phyloP scores from a whole-genome alignment of 2,113 vertebrate species.

The Myodes glareolus region DNA sequence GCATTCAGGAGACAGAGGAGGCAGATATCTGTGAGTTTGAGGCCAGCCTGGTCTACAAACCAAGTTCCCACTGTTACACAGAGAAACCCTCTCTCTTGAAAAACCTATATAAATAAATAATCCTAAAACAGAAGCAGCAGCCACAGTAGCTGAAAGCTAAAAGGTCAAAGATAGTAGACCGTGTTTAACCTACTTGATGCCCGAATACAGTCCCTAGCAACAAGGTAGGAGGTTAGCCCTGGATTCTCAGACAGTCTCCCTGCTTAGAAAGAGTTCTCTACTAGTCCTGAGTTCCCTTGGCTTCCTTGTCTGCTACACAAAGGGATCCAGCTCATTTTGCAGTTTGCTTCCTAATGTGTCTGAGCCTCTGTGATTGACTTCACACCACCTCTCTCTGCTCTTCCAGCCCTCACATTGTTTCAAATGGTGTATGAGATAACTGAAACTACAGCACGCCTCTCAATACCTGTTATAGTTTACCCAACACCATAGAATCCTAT shows the following conservation, averaged over 20 bases:
- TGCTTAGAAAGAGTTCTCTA: neutral
- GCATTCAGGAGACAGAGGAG: neutral
- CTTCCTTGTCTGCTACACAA: neutral
- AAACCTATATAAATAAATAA: neutral
- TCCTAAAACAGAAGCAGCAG: neutral
- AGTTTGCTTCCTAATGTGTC: neutral
- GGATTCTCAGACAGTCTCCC: too few species aligned
- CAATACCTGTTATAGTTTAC: neutral
- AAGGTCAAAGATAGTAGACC: neutral
- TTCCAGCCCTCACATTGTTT: neutral
- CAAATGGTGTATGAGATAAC: neutral
- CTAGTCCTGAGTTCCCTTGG: neutral
- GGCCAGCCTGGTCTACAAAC: neutral
- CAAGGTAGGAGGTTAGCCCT: neutral
- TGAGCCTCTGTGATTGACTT: neutral
- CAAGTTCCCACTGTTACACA: neutral
- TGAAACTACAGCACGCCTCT: neutral
- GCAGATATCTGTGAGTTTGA: neutral
- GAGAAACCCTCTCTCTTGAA: neutral
- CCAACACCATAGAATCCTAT: neutral
- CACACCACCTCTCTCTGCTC: neutral
- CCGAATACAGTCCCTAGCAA: neutral
- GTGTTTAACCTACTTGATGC: neutral
- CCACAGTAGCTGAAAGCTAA: neutral
- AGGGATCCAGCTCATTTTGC: neutral